Evolutionary conservation across 2,888 invertebrate species (phyloP).

Genomic region (Empis stercorea): DNA sequence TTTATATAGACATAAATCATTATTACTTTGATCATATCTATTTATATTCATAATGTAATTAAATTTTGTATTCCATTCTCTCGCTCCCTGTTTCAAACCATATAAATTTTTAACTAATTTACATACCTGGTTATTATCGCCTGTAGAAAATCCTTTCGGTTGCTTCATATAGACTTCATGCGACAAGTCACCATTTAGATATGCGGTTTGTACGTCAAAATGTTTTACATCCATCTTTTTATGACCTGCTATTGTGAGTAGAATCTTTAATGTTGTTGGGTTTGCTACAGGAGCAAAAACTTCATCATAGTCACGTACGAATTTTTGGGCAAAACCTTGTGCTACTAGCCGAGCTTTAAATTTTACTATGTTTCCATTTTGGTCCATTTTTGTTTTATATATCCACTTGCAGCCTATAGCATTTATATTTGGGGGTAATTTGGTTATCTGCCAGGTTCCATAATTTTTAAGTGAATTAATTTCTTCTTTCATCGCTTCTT

Average conservation of each 20-base stretch:
- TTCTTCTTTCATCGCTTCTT: background rate
- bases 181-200: background rate
- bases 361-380: background rate
- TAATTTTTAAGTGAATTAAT: background rate
- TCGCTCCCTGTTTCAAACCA: conserved; percentile 1
- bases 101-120: conserved; percentile 1
- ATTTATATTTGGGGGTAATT: background rate
- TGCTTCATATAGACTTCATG: background rate
- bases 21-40: background rate
- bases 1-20: background rate
- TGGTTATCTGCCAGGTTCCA: background rate
- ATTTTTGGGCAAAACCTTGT: conserved; percentile 5
- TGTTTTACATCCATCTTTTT: background rate
- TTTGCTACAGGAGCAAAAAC: conserved; percentile 2
- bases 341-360: conserved; percentile 5
- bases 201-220: background rate
- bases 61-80: conserved; percentile 2
- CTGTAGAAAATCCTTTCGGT: background rate
- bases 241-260: conserved; percentile 1
- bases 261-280: background rate
- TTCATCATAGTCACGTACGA: conserved; percentile 5
- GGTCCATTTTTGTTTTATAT: background rate
- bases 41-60: background rate
- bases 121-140: background rate
- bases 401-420: background rate